Conservation (phyloP, 2,113 vertebrate genomes). For the Bucco capensis region DNA sequence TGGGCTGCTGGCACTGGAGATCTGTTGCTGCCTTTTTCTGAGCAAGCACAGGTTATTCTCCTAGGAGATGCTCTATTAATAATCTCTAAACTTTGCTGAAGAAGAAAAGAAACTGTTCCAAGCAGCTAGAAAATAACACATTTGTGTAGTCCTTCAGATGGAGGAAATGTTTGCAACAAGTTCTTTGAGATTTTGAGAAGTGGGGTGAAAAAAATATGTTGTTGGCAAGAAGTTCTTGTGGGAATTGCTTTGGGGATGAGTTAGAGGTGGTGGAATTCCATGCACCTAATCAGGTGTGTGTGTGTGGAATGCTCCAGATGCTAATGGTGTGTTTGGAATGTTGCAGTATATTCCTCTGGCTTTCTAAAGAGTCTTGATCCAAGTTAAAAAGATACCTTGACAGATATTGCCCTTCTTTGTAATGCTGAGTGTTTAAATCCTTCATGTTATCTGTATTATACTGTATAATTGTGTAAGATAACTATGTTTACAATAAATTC, state of each 20-base stretch:
- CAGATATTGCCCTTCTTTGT: conserved; percentile 1
- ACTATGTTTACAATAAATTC: conserved; percentile 73
- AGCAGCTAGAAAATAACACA: conserved; percentile 11
- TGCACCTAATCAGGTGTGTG: background rate
- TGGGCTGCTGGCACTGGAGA: background rate
- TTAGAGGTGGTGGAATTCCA: background rate
- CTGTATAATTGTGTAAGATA: conserved; percentile 73
- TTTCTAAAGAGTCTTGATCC: conserved; percentile 29
- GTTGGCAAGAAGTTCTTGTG: background rate
- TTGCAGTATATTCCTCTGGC: background rate
- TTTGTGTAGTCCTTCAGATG: conserved; percentile 21
- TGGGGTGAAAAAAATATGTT: background rate
- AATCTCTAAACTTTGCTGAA: conserved; percentile 16
- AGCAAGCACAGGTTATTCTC: conserved; percentile 40
- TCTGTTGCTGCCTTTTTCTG: background rate
- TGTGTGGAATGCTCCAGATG: background rate
- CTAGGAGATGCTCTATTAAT: conserved; percentile 22
- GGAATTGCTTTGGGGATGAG: background rate
- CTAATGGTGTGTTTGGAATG: background rate
- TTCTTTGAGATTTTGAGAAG: background rate
- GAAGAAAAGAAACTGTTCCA: conserved; percentile 10
- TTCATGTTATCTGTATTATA: conserved; percentile 68
- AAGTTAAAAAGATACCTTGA: conserved; percentile 16
- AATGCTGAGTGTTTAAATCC: conserved; percentile 53
- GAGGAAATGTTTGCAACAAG: background rate